Base-by-base conservation (phyloP, 1,140 invertebrate species). In the Bemisia tabaci region DNA sequence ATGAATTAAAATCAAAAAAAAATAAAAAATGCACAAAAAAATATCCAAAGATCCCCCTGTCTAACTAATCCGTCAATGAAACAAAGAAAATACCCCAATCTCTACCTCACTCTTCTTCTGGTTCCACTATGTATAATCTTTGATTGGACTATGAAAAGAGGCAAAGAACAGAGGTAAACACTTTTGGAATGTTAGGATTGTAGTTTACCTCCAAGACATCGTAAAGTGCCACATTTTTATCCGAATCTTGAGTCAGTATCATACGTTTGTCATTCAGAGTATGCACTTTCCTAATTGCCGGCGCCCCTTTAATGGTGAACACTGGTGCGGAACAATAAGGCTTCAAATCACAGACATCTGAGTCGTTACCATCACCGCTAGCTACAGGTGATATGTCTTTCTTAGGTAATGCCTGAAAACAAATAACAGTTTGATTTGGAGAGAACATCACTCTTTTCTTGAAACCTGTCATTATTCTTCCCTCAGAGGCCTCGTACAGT, bases 261-360 rank as follows among this genome's bases (percentile, higher is more conserved):
- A 96, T 91, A 70, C 97, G 81, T 78, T 96, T 98, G 73, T 99
- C 96, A 77, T 98, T 99, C 61, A 99, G 79, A 61, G 98, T 87
- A 63, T 88, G 85, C 77, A 90, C 95, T 73, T 95, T 90, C 74
- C 91, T 84, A 69, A 98, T 95, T n/a, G 92, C 92, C 24, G 94
- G 87, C 26, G 91, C 94, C 21, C 95, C 92, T 75, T 86, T 83
- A 68, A 93, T 86, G 60, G 73, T 79, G 67, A 78, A 77, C 22
- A 76, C 73, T 59, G 81, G 81, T 70, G 79, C 78, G 1, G 73
- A 68, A 71, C 78, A 79, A 63, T 75, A 71, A 12, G 78, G 75
- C 59, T 73, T 60, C 67, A 72, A 26, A 33, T 65, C 22, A 48
- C 33, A 48, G 33, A 17, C 33, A 58, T 65, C 63, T 27, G 63